These are phyloP conservation scores for Drosophila athabasca DNA, from an alignment of 1,140 invertebrate species.

Conservation along the genomic window DNA sequence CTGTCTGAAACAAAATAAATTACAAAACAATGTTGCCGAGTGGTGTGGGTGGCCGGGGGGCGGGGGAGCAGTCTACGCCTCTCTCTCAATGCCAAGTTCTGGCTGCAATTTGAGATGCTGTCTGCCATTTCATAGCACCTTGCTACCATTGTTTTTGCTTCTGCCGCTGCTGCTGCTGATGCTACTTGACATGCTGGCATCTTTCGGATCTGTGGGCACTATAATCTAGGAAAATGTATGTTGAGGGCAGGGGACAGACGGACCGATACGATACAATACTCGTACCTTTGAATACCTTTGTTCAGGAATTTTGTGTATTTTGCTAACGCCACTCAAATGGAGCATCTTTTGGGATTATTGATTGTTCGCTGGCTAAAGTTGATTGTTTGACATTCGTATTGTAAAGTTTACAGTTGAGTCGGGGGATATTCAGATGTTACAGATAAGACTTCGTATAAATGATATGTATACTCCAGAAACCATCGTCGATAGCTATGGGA, in stretches of 20 bases:
- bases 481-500: too few relatives aligned
- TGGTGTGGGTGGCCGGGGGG: neutral
- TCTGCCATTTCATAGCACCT: constrained; percentile 59
- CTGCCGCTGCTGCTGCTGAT: neutral
- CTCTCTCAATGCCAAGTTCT: constrained; percentile 29
- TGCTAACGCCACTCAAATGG: constrained; percentile 66
- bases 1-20: constrained; percentile 80
- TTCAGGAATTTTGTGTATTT: constrained; percentile 54
- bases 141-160: constrained; percentile 42
- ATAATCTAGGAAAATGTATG: constrained; percentile 66
- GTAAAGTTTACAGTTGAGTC: constrained; percentile 2
- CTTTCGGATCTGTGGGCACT: constrained; percentile 64
- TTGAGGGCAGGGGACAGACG: constrained; percentile 3
- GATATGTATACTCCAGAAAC: too few relatives aligned
- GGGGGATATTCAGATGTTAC: neutral
- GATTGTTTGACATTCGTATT: constrained; percentile 26
- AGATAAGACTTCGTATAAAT: too few relatives aligned
- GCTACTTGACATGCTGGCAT: constrained; percentile 68
- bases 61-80: neutral
- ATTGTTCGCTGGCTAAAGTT: constrained; percentile 23
- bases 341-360: constrained; percentile 45
- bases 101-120: constrained; percentile 47
- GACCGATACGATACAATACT: constrained; percentile 1
- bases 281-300: constrained; percentile 15
- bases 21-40: constrained; percentile 73